A percentile compares a stretch with the other conserved stretches of the same genome.
These are phyloP conservation scores for Tautogolabrus adspersus DNA, from an alignment of 2,113 vertebrate species.

Conservation along the genomic window DNA sequence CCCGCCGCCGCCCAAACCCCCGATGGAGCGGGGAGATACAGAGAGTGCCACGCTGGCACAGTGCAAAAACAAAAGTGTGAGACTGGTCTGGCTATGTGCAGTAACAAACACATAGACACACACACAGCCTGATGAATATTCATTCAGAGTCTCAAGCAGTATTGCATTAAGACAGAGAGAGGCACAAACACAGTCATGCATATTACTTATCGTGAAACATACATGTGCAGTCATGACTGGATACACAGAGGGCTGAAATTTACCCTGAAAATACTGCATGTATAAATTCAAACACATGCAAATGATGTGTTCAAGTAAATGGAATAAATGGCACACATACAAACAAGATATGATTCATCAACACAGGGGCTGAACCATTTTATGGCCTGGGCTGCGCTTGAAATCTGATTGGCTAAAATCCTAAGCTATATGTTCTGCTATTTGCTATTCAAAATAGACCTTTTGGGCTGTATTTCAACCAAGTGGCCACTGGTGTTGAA, in stretches of 20 bases:
- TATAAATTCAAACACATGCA: not conserved
- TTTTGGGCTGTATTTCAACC: too few relatives aligned
- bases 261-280: conserved; percentile 8
- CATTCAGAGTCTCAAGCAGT: not conserved
- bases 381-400: too few relatives aligned
- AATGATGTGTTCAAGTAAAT: conserved; percentile 14
- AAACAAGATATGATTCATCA: too few relatives aligned
- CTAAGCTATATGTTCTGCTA: too few relatives aligned
- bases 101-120: not conserved
- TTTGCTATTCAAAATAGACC: too few relatives aligned
- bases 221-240: conserved; percentile 12
- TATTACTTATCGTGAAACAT: conserved; percentile 1
- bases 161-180: not conserved
- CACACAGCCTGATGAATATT: conserved; percentile 31
- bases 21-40: conserved; percentile 60
- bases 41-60: conserved; percentile 12
- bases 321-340: conserved; percentile 4
- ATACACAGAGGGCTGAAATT: not conserved
- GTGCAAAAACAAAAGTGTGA: not conserved
- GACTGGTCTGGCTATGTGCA: not conserved
- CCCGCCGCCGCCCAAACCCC: conserved; percentile 36
- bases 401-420: too few relatives aligned
- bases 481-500: too few relatives aligned
- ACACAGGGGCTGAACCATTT: too few relatives aligned
- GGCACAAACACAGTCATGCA: conserved; percentile 20